Base-by-base conservation (phyloP, 2,797 vertebrate genomes). In the Apogon talboti region DNA sequence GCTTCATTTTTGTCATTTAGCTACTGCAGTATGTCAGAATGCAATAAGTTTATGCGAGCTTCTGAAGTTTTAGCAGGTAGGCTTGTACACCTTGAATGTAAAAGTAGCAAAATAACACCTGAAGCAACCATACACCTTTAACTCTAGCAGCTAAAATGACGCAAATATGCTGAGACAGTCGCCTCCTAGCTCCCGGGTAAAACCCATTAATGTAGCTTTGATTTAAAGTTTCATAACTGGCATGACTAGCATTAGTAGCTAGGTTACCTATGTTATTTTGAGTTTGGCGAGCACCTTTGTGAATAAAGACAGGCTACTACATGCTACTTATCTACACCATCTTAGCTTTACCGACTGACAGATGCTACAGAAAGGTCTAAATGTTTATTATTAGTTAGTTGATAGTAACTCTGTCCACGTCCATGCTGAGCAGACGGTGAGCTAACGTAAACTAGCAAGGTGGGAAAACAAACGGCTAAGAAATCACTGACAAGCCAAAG, bases 401-500 rank as follows among this genome's bases (percentile, higher is more conserved):
- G n/a, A 24, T 0, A 12, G 9, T 8, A 61, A 63, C 68, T 66
- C 35, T 59, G 45, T 21, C n/a, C 58, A 12, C 38, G 46, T 12
- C 53, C 73, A 71, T 21, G 61, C 46, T 18, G 66, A 21, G 44
- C 50, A 44, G 49, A 48, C 66, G 46, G 47, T 15, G 69, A 49
- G 81, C 78, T 88, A 88, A 38, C 85, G 6, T 73, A 70, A 76
- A 77, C 69, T 81, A 84, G 76, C 85, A 57, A 74, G 74, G 71
- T 76, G 66, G 59, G 64, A 52, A 24, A 51, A 69, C 50, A 14
- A 9, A 62, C 56, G 28, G 45, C 43, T 38, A 38, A 46, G 47
- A 73, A 78, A 43, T 50, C 50, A 38, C 40, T 46, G 62, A 63
- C 71, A 72, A 80, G 54, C 68, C 70, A 24, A 47, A 55, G 40